Base-by-base conservation (phyloP, 2,797 vertebrate genomes). In the Lindbergichthys nudifrons region DNA sequence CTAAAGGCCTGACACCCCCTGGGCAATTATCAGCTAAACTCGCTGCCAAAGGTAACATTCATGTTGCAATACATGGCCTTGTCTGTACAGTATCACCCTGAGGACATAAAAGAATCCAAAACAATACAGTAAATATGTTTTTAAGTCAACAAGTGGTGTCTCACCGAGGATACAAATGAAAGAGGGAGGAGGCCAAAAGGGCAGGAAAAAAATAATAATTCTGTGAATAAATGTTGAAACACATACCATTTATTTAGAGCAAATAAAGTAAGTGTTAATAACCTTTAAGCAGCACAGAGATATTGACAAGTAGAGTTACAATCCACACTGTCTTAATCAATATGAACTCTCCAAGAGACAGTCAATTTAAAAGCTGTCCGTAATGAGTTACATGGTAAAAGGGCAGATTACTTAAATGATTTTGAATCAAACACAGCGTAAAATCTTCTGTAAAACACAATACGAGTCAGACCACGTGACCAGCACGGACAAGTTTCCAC, bases 1-100 rank as follows among this genome's bases (percentile, higher is more conserved):
- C 82, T 57, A 72, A 87, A 84, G 76, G 70, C 56, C 76, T 69
- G 64, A 92, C 88, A 86, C 89, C 89, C 83, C 89, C 87, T 90
- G 83, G 73, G 81, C 77, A 90, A 89, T 90, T 88, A 89, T 78
- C 73, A 78, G 75, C 67, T 54, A 48, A 65, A 82, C 80, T 80
- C 3, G 3, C 75, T 88, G 86, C 83, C 84, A 87, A 89, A 88
- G 86, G 83, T 87, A 87, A 87, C 75, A 79, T 67, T 83, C 50
- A 53, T 84, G 83, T 88, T 81, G 87, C 83, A 90, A 89, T 81
- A 65, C 71, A 65, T 32, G 39, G 62, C 57, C 48, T 58, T 68
- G 75, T 64, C 13, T 63, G 77, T 67, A 80, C 68, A 80, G 21
- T 7, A 52, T 72, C 77, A 79, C 77, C 80, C 69, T 1, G 47